phyloP scores from a whole-genome alignment of 2,797 vertebrate species.

The Chelon labrosus region DNA sequence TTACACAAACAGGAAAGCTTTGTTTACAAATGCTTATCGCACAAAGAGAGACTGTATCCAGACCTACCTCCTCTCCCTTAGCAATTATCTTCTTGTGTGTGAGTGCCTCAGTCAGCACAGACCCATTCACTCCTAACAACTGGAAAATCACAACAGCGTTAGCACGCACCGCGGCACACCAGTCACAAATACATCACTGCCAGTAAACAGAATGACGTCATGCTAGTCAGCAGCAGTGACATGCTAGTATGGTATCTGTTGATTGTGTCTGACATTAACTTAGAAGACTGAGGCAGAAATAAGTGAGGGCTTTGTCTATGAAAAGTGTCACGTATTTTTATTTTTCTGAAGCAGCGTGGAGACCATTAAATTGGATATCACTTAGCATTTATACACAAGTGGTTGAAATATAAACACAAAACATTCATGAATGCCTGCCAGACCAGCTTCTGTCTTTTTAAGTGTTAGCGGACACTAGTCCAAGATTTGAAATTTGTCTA shows the following conservation, averaged over 20 bases:
- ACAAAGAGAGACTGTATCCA: slow-evolving; percentile 40
- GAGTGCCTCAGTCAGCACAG: slow-evolving; percentile 90
- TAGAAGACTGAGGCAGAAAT: slow-evolving; percentile 1
- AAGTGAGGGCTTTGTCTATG: background rate
- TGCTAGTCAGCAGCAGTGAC: background rate
- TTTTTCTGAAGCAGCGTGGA: background rate
- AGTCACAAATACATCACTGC: background rate
- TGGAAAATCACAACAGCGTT: slow-evolving; percentile 72
- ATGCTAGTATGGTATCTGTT: slow-evolving; percentile 2
- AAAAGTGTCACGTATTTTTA: background rate
- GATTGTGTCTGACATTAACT: slow-evolving; percentile 8
- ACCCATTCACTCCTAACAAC: slow-evolving; percentile 92
- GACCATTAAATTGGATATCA: background rate
- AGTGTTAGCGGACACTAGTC: background rate
- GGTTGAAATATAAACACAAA: background rate
- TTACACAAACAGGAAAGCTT: slow-evolving; percentile 63
- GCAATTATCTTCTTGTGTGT: slow-evolving; percentile 98
- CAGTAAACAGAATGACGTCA: slow-evolving; percentile 1
- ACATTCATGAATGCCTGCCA: no score
- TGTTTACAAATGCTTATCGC: slow-evolving; percentile 54
- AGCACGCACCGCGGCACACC: slow-evolving; percentile 3
- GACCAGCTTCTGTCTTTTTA: background rate
- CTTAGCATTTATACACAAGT: background rate
- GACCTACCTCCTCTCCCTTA: slow-evolving; percentile 95
- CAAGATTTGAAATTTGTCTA: no score